Percentiles rank a stretch among this genome's conserved stretches.
These are phyloP conservation scores for Pipa parva DNA, from an alignment of 2,113 vertebrate species.

Conservation along the genomic window DNA sequence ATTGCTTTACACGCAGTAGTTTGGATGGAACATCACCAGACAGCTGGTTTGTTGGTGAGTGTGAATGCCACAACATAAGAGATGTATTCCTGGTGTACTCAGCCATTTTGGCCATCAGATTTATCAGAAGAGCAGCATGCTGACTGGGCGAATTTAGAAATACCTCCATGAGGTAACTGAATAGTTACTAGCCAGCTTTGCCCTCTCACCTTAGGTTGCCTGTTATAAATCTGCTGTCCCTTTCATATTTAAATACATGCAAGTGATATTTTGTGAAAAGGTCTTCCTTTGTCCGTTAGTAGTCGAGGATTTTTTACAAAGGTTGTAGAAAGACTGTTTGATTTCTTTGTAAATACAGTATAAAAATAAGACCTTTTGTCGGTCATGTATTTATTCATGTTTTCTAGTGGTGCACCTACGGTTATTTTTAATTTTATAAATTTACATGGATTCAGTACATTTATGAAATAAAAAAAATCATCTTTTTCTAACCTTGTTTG, in stretches of 20 bases:
- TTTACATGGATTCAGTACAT: no score
- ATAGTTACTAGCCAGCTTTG: background rate
- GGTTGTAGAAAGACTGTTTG: no score
- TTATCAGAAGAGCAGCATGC: background rate
- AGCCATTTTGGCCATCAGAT: background rate
- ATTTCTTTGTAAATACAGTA: background rate
- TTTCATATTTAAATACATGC: background rate
- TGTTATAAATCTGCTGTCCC: background rate
- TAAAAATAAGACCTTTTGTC: no score
- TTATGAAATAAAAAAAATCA: no score
- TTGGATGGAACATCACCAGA: conserved; percentile 23
- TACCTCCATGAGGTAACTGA: conserved; percentile 21
- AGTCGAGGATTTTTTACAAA: no score
- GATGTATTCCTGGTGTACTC: background rate
- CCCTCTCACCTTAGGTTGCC: background rate
- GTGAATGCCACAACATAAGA: conserved; percentile 21
- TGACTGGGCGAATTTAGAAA: conserved; percentile 27
- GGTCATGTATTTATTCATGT: no score
- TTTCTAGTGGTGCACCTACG: no score
- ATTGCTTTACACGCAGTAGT: conserved; percentile 10
- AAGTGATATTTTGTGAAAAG: background rate
- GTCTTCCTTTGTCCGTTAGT: background rate
- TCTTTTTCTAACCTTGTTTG: no score
- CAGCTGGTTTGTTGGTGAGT: conserved; percentile 29
- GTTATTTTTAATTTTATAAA: no score